These are phyloP conservation scores for Danaus plexippus DNA, from an alignment of 1,140 invertebrate species.

Conservation along the genomic window DNA sequence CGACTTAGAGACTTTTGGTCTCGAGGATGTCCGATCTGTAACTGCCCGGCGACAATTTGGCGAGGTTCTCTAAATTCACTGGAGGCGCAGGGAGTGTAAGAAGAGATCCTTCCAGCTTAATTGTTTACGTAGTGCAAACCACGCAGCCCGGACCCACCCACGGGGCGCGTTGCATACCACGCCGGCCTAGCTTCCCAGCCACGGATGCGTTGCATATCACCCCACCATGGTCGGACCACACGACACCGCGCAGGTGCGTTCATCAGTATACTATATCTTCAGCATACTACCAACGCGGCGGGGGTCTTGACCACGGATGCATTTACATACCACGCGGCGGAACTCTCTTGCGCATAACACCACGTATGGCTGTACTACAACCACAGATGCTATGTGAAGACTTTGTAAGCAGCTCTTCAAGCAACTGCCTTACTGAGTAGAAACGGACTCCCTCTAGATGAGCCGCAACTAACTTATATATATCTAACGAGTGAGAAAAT, in stretches of 20 bases:
- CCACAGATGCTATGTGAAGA: constrained; percentile 1
- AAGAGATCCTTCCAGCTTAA: too few relatives aligned
- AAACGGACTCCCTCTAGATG: constrained; percentile 29
- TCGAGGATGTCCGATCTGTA: constrained; percentile 3
- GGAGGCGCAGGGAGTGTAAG: too few relatives aligned
- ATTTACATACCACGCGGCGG: constrained; percentile 6
- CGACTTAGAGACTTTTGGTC: background rate
- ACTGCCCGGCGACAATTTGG: too few relatives aligned
- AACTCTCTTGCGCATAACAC: too few relatives aligned
- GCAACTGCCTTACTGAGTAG: constrained; percentile 29
- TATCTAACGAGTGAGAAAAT: constrained; percentile 22
- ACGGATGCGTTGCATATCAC: background rate
- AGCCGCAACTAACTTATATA: constrained; percentile 16
- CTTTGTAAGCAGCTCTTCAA: constrained; percentile 18
- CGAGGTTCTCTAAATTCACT: too few relatives aligned
- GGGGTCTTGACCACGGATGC: constrained; percentile 5
- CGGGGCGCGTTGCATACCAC: too few relatives aligned
- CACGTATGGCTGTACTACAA: too few relatives aligned
- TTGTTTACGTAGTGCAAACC: too few relatives aligned
- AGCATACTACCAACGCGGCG: background rate
- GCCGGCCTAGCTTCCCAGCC: background rate
- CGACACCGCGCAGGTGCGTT: too few relatives aligned
- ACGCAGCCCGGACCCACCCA: too few relatives aligned
- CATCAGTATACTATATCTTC: too few relatives aligned
- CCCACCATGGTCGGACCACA: too few relatives aligned